Evolutionary conservation across 1,140 invertebrate genomes (phyloP), one percentile per base, ranked within the genome.

Genomic region (Drosophila rhopaloa): DNA sequence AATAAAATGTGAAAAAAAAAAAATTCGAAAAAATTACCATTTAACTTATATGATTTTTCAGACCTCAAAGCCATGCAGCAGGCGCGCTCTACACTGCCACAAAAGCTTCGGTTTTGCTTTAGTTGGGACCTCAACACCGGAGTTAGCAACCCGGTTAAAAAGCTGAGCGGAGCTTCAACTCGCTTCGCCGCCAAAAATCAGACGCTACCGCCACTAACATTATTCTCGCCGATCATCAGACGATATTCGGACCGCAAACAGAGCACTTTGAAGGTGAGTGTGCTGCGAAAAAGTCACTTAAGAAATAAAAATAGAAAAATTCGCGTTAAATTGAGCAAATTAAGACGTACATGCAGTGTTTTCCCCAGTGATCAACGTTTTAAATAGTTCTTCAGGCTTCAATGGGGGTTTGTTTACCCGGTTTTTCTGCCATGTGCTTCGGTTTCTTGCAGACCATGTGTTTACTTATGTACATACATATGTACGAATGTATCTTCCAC

Each of bases 161-260:
- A 60, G 55, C 74, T 58, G 56, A 51, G 54, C 43, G 46, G 38
- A 70, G 57, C 71, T 75, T 57, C 57, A 44, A n/a, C 59, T 7
- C 16, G 19, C 71, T 40, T 37, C 35, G 10, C 50, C 57, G 46
- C 16, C 57, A 41, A 40, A 65, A 67, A 50, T 41, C 63, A 29
- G 10, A 24, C 55, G 16, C 32, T 29, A 46, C 38, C 66, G 38
- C 41, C 48, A 37, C 14, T 37, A 19, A 13, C 59, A 46, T 16
- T 51, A 11, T 38, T 66, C 5, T 27, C 27, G n/a, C 2, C 75
- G 74, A 78, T 77, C 29, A 4, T 32, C 74, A 78, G 74, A 78
- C 53, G 53, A 77, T 77, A 38, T 71, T 77, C 75, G 51, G 38
- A 47, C 35, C 2, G 38, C 40, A 27, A 44, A 5, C 19, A 47